Conservation (phyloP, 92 coral and sea anemone species). For the Phenganax stokvisi region DNA sequence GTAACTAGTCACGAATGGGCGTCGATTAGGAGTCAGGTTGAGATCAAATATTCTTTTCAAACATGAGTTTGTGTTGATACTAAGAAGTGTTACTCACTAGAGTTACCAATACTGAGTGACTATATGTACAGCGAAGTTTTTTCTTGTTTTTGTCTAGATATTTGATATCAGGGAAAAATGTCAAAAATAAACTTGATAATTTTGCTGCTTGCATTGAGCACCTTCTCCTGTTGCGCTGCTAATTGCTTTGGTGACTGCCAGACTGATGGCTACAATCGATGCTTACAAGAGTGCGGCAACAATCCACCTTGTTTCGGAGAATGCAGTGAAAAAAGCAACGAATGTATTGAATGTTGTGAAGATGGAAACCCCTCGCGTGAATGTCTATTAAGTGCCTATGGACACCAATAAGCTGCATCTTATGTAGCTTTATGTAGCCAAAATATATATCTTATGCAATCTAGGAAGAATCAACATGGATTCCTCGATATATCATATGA, state of each 20-base stretch:
- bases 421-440: too few species aligned
- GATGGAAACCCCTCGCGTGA: background rate
- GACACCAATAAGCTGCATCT: too few species aligned
- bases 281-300: background rate
- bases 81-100: background rate
- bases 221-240: background rate
- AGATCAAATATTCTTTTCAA: too few species aligned
- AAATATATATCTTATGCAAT: too few species aligned
- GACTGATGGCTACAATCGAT: background rate
- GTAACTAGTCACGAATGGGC: too few species aligned
- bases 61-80: too few species aligned
- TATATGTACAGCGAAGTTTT: background rate
- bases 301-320: background rate
- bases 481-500: too few species aligned
- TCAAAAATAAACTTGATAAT: background rate
- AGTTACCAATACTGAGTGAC: background rate
- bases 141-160: background rate
- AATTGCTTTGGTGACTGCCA: background rate
- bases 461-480: too few species aligned
- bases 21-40: too few species aligned
- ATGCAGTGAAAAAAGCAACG: background rate
- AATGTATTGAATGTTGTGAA: background rate
- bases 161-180: constrained; percentile 5
- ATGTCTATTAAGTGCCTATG: too few species aligned
- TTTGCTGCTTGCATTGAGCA: constrained; percentile 1